Evolutionary conservation across 2,888 invertebrate species (phyloP), one percentile per base, ranked within the genome.

Genomic region (Stenurella melanura): DNA sequence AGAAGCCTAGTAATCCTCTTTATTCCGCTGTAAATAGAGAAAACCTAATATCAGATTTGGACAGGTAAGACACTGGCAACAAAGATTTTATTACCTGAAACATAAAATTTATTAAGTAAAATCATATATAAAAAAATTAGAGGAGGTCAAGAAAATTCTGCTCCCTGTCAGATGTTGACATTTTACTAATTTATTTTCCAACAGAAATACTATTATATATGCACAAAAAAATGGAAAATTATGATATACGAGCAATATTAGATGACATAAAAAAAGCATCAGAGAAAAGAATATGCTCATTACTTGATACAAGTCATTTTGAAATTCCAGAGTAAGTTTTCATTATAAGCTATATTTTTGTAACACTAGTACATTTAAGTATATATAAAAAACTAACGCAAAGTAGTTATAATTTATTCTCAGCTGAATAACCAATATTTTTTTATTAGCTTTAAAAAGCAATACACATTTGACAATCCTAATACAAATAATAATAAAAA

Each of bases 271-370:
- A 58, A 21, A 19, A 58, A 21, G 10, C 15, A 12, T 58, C 58
- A 67, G 26, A 21, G 2, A 54, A 61, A 67, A 54, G 19, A 3
- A n/a, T 64, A 12, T 42, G 42, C 42, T 18, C 42, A 3, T 38
- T 15, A 42, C 12, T 42, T 6, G 30, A 54, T 9, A 67, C n/a
- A n/a, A n/a, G 54, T 19, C 6, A 67, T 19, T 73, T 80, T 66
- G 71, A 67, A 10, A 77, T 80, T 5, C 78, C 80, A 11, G 78
- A 80, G 80, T 80, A 80, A 78, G 75, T 66, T 54, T 17, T 38
- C 6, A 21, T 15, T 2, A 42, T 7, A 57, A 57, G 9, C 10
- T 19, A 17, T 12, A 58, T 58, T 58, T 50, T 34, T 34, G 9
- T 4, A 26, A 26, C 21, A 26, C 21, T 26, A 3, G 1, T 26